A percentile compares a stretch with the other conserved stretches of the same genome.
phyloP scores from a whole-genome alignment of 2,888 invertebrate species.

The Hypselothyrea guttata region DNA sequence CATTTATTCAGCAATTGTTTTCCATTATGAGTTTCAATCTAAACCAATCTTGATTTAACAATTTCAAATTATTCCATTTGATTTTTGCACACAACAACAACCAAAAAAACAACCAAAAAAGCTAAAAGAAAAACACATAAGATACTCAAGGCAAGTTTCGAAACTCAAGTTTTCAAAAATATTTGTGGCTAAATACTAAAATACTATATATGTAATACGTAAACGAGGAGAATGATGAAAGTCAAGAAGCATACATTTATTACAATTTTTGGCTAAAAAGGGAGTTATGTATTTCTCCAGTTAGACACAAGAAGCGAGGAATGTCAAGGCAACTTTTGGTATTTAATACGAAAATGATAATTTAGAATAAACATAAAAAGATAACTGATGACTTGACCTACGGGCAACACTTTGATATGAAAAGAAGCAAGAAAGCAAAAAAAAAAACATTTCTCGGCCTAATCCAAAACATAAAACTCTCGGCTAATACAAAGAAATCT shows the following conservation, averaged over 20 bases:
- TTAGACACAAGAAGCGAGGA: constrained; percentile 12
- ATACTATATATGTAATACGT: constrained; percentile 1
- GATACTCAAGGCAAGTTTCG: constrained; percentile 64
- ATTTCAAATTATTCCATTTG: constrained; percentile 33
- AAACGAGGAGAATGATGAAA: constrained; percentile 38
- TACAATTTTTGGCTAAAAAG: constrained; percentile 40
- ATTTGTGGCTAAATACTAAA: constrained; percentile 66
- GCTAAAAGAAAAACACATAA: constrained; percentile 36
- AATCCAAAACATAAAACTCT: constrained; percentile 51
- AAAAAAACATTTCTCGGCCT: constrained; percentile 53
- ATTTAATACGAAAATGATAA: constrained; percentile 18
- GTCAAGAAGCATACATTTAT: constrained; percentile 42
- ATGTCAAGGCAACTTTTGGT: constrained; percentile 47
- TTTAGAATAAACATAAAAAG: constrained; percentile 25
- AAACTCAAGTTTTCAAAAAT: constrained; percentile 53
- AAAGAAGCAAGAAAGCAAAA: constrained; percentile 19
- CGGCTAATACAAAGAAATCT: constrained; percentile 53
- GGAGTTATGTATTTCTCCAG: constrained; percentile 6
- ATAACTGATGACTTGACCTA: constrained; percentile 48
- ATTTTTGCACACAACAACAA: constrained; percentile 59
- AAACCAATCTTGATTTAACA: constrained; percentile 68
- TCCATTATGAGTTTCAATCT: constrained; percentile 56
- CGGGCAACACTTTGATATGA: constrained; percentile 41
- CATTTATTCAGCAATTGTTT: constrained; percentile 26
- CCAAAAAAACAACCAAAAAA: constrained; percentile 39